A percentile compares a stretch with the other conserved stretches of the same genome.
These are phyloP conservation scores for Drosophila lacertosa DNA, from an alignment of 1,140 invertebrate species.

Conservation along the genomic window DNA sequence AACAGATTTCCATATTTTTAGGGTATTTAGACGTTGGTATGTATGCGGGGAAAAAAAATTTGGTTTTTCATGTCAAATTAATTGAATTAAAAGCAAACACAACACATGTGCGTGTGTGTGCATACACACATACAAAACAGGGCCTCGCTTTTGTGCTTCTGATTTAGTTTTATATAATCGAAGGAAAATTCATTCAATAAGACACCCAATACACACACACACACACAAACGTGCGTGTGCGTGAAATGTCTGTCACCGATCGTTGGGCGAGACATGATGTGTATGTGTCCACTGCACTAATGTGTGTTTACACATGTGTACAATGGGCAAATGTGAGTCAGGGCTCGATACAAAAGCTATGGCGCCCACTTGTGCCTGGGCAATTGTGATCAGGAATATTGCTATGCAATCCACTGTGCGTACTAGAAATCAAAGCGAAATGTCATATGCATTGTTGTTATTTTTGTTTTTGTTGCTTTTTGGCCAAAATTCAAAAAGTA, in stretches of 20 bases:
- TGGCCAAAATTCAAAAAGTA: slow-evolving; percentile 75
- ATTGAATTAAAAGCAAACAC: slow-evolving; percentile 68
- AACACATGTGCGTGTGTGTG: not conserved
- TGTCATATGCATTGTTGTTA: slow-evolving; percentile 54
- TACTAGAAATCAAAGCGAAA: slow-evolving; percentile 4
- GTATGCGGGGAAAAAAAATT: not conserved
- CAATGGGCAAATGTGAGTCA: not conserved
- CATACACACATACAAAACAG: not conserved
- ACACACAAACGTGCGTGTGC: slow-evolving; percentile 20
- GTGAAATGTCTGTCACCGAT: slow-evolving; percentile 9
- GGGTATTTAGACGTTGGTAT: not conserved
- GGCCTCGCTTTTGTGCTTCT: slow-evolving; percentile 12
- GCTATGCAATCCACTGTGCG: slow-evolving; percentile 31
- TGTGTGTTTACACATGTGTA: not conserved
- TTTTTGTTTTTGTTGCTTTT: slow-evolving; percentile 52
- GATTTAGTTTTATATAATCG: slow-evolving; percentile 10
- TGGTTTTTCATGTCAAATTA: slow-evolving; percentile 53
- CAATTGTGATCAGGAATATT: not conserved
- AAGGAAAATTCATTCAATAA: slow-evolving; percentile 69
- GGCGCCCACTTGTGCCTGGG: not conserved
- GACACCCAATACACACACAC: slow-evolving; percentile 14
- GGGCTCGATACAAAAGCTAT: not conserved
- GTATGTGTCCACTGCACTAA: too few relatives aligned
- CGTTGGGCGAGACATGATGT: slow-evolving; percentile 1
- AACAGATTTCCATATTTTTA: not conserved